Evolutionary conservation across 1,140 invertebrate species (phyloP).

Genomic region (Protaetia brevitarsis): DNA sequence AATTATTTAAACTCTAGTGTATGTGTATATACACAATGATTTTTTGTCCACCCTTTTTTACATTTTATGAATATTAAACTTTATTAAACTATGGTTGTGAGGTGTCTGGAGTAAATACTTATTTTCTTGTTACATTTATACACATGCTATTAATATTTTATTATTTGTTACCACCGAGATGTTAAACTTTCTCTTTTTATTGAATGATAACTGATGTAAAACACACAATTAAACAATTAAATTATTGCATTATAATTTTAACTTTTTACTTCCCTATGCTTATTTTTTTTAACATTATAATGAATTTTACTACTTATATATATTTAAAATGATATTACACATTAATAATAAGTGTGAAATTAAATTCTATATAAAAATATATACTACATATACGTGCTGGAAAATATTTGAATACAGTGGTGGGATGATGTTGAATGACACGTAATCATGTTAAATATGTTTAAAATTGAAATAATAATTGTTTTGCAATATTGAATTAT

Average conservation of each 20-base stretch:
- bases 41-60: background rate
- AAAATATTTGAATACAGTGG: too few species aligned
- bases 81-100: constrained; percentile 21
- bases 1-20: background rate
- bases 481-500: too few species aligned
- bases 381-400: too few species aligned
- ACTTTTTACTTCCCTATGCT: too few species aligned
- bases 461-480: too few species aligned
- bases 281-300: too few species aligned
- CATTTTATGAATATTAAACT: background rate
- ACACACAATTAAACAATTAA: constrained; percentile 14
- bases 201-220: background rate
- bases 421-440: too few species aligned
- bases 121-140: constrained; percentile 9
- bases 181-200: background rate
- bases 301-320: too few species aligned
- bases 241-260: background rate
- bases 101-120: constrained; percentile 14
- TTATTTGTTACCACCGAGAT: constrained; percentile 19
- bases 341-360: too few species aligned
- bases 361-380: too few species aligned
- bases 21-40: background rate
- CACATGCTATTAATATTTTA: constrained; percentile 1
- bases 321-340: too few species aligned
- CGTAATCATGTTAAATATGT: too few species aligned